These are phyloP conservation scores for Diorhabda carinulata DNA, from an alignment of 1,140 invertebrate genomes.

Conservation along the genomic window DNA sequence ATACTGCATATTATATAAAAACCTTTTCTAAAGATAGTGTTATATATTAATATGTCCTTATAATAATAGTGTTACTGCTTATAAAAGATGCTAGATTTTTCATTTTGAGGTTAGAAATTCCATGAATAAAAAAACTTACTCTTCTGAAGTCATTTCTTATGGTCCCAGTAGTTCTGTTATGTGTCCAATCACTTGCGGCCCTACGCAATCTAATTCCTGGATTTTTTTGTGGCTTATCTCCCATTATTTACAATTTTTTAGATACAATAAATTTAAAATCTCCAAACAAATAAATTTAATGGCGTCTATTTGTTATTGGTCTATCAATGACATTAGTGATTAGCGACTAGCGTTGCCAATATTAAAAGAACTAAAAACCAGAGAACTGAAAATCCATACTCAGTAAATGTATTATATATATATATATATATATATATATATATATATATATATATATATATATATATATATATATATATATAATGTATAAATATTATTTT, in stretches of 20 bases:
- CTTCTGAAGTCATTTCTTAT: conserved; percentile 15
- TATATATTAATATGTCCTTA: too few relatives aligned
- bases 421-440: too few relatives aligned
- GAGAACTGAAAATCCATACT: background rate
- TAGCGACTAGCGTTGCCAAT: background rate
- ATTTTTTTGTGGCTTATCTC: background rate
- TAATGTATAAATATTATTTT: too few relatives aligned
- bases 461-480: too few relatives aligned
- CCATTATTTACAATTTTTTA: background rate
- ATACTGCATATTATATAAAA: too few relatives aligned
- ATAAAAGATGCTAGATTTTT: background rate
- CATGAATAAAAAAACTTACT: background rate
- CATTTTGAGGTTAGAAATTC: conserved; percentile 5
- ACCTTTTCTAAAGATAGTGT: too few relatives aligned
- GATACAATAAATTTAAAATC: background rate
- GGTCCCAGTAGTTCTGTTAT: background rate
- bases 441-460: too few relatives aligned
- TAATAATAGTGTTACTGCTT: too few relatives aligned
- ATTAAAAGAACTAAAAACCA: background rate
- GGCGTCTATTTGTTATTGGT: background rate
- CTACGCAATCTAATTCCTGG: background rate
- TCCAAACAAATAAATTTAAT: background rate
- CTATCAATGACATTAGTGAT: background rate
- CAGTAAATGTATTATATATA: too few relatives aligned
- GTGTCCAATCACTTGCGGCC: conserved; percentile 14